Conservation (phyloP, 2,113 vertebrate species). For the Empidonax alnorum region DNA sequence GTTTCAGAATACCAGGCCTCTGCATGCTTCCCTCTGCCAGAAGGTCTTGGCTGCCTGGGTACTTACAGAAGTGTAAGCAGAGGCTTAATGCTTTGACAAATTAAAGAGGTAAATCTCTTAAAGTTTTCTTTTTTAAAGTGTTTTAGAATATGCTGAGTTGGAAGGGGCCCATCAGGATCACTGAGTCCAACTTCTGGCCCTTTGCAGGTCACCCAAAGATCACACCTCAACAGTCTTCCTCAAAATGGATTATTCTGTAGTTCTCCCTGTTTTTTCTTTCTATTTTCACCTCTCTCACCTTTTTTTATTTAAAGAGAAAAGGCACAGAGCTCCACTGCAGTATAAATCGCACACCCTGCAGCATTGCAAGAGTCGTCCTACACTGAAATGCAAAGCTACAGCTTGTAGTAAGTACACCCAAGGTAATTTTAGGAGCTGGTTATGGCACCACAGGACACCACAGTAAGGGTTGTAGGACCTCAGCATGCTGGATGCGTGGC, state of each 20-base stretch:
- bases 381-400: not conserved
- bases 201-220: not conserved
- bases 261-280: fast-evolving
- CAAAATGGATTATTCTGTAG: not conserved
- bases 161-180: not conserved
- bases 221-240: not conserved
- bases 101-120: not conserved
- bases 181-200: not conserved
- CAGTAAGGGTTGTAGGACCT: not conserved
- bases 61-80: not conserved
- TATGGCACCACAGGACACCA: too few relatives aligned
- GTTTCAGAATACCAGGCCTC: not conserved
- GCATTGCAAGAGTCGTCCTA: not conserved
- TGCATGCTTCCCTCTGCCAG: not conserved
- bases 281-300: not conserved
- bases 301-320: not conserved
- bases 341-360: not conserved
- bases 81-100: not conserved
- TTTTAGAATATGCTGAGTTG: not conserved
- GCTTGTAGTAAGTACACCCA: fast-evolving
- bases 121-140: not conserved
- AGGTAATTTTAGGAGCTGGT: not conserved
- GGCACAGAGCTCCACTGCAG: not conserved
- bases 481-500: fast-evolving
- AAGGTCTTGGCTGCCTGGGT: not conserved